Evolutionary conservation across 1,140 invertebrate species (phyloP).

Genomic region (Aleiodes sp.): DNA sequence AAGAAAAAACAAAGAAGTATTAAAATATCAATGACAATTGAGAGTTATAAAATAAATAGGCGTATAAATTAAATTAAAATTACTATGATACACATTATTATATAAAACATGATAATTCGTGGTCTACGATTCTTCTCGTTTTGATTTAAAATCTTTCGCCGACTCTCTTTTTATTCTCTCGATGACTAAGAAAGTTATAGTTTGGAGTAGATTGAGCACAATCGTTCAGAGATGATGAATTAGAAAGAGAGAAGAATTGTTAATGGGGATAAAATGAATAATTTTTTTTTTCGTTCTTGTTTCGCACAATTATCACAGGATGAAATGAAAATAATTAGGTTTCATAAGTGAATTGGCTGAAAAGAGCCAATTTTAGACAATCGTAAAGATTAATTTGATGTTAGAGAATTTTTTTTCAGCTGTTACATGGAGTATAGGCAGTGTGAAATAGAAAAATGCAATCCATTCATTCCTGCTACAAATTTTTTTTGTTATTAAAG

Average conservation of each 20-base stretch:
- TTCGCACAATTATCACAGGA: conserved; percentile 2
- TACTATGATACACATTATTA: conserved; percentile 64
- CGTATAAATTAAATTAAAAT: conserved; percentile 63
- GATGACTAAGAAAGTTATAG: neutral
- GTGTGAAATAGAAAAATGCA: conserved; percentile 46
- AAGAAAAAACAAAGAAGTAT: too few species aligned
- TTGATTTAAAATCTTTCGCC: conserved; percentile 29
- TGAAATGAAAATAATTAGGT: neutral
- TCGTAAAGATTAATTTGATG: neutral
- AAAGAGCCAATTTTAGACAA: neutral
- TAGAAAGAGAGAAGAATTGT: neutral
- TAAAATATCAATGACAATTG: conserved; percentile 38
- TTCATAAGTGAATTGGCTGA: neutral
- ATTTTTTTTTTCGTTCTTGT: too few species aligned
- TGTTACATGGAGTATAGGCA: conserved; percentile 49
- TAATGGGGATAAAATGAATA: neutral
- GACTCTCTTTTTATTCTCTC: conserved; percentile 23
- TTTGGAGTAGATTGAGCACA: conserved; percentile 26
- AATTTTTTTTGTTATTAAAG: conserved; percentile 20
- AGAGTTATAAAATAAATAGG: conserved; percentile 64
- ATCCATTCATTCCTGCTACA: conserved; percentile 32
- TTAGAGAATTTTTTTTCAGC: conserved; percentile 37
- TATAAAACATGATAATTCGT: conserved; percentile 52
- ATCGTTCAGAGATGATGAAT: conserved; percentile 13
- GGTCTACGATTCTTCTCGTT: neutral